phyloP scores from a whole-genome alignment of 2,888 invertebrate species.

The Pharmacophagus antenor region DNA sequence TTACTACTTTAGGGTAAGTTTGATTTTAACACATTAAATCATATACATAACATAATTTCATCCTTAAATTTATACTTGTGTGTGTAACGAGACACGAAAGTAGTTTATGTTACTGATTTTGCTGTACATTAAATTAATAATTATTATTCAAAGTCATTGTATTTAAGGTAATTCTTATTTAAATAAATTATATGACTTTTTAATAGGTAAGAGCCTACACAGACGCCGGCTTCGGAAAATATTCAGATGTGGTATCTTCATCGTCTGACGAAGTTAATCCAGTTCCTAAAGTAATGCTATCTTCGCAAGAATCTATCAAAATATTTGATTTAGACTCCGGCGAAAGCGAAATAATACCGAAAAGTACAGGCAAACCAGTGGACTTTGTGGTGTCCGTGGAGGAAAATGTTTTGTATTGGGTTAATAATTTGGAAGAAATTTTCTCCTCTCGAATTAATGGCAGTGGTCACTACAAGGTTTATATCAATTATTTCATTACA shows the following conservation, averaged over 20 bases:
- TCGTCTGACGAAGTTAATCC: slow-evolving; percentile 86
- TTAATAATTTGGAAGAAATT: slow-evolving; percentile 87
- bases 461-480: slow-evolving; percentile 72
- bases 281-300: slow-evolving; percentile 88
- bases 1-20: slow-evolving; percentile 84
- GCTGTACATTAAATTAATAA: background rate
- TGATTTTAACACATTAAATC: too few relatives aligned
- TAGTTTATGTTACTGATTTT: background rate
- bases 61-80: too few relatives aligned
- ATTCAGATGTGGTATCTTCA: slow-evolving; percentile 82
- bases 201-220: slow-evolving; percentile 89
- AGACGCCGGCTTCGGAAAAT: slow-evolving; percentile 87
- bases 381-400: slow-evolving; percentile 85
- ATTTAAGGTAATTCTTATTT: background rate
- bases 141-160: background rate
- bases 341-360: slow-evolving; percentile 80
- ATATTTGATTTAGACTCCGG: slow-evolving; percentile 89
- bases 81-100: too few relatives aligned
- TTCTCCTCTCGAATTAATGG: slow-evolving; percentile 82
- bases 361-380: slow-evolving; percentile 84
- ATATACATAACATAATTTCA: too few relatives aligned
- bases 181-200: background rate
- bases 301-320: slow-evolving; percentile 86
- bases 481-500: too few relatives aligned
- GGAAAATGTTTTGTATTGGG: slow-evolving; percentile 90